A percentile compares a stretch with the other conserved stretches of the same genome.
phyloP scores from a whole-genome alignment of 2,113 vertebrate genomes.

The human region DNA sequence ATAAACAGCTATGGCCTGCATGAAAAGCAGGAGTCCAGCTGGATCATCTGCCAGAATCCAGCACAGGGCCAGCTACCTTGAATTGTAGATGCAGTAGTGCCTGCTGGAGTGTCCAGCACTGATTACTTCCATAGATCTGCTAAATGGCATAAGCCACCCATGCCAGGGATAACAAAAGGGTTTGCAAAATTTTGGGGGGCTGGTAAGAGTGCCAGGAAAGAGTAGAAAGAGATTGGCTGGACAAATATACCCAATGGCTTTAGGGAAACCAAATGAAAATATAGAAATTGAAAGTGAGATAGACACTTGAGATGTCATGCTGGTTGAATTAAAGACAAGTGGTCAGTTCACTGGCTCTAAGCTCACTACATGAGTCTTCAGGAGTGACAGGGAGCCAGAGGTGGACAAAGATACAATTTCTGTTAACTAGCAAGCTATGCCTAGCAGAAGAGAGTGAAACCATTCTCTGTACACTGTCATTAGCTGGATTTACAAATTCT shows the following conservation, averaged over 20 bases:
- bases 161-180: conserved; percentile 68
- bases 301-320: conserved; percentile 25
- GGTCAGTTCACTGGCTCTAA: background rate
- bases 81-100: background rate
- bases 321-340: background rate
- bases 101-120: background rate
- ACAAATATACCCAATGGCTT: conserved; percentile 34
- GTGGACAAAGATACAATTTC: background rate
- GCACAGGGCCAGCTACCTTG: background rate
- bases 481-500: background rate
- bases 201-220: conserved; percentile 37
- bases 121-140: background rate
- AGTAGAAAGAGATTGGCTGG: conserved; percentile 40
- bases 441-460: background rate
- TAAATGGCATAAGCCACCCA: background rate
- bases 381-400: background rate
- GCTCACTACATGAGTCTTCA: background rate
- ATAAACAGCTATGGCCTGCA: background rate
- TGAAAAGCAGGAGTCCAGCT: background rate
- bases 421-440: background rate
- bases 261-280: conserved; percentile 56
- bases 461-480: background rate
- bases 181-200: background rate
- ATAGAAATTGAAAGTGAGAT: conserved; percentile 22
- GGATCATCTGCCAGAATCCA: background rate